Evolutionary conservation across 2,888 invertebrate genomes (phyloP).

Genomic region (Lasioglossum malachurum): DNA sequence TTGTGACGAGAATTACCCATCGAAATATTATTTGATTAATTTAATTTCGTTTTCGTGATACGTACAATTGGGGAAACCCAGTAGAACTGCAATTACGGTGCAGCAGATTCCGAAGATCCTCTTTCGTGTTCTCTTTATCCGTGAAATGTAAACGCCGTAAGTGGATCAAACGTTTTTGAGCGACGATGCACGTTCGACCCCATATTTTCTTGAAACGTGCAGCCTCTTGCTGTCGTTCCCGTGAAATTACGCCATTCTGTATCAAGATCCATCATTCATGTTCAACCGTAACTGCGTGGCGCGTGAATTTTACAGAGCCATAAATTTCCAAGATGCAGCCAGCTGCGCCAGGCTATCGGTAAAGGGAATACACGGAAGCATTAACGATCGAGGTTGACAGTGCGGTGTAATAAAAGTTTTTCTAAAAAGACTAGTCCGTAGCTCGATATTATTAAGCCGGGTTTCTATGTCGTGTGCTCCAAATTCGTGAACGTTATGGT

Average conservation of each 20-base stretch:
- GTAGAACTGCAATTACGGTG: not conserved
- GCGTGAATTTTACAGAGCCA: slow-evolving; percentile 32
- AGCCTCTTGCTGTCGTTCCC: not conserved
- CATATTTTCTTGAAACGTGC: not conserved
- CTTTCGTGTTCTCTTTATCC: not conserved
- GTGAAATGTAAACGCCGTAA: not conserved
- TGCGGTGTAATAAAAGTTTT: slow-evolving; percentile 25
- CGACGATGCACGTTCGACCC: not conserved
- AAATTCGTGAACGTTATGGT: not conserved
- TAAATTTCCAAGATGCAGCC: slow-evolving; percentile 37
- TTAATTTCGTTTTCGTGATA: not conserved
- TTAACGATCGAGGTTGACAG: slow-evolving; percentile 32
- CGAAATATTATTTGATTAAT: too few species aligned
- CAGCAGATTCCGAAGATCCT: not conserved
- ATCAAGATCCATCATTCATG: slow-evolving; percentile 23
- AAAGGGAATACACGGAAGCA: slow-evolving; percentile 32
- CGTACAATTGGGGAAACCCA: not conserved
- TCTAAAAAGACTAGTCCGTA: slow-evolving; percentile 18
- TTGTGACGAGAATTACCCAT: not conserved
- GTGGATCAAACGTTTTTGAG: not conserved
- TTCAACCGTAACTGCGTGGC: slow-evolving; percentile 1
- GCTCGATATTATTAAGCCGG: slow-evolving; percentile 14
- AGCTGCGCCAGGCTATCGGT: slow-evolving; percentile 24
- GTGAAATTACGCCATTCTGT: slow-evolving; percentile 6
- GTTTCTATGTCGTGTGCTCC: not conserved